Conservation (phyloP, 2,113 vertebrate species). For the Thamnophis sirtalis region DNA sequence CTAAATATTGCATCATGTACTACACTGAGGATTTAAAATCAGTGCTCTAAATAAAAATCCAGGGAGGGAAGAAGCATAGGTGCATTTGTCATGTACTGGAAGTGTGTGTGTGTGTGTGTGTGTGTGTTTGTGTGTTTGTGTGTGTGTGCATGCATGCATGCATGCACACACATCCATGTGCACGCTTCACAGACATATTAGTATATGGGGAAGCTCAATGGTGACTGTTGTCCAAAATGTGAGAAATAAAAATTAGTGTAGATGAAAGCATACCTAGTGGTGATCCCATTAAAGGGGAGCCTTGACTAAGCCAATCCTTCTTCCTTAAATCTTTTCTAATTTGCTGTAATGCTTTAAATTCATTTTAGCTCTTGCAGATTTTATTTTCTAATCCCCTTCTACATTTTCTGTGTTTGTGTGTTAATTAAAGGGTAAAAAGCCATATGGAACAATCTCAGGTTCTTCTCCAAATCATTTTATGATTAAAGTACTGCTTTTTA, state of each 20-base stretch:
- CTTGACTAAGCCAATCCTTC: slow-evolving; percentile 52
- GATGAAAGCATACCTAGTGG: slow-evolving; percentile 65
- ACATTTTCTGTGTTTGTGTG: slow-evolving; percentile 68
- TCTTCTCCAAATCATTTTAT: slow-evolving; percentile 55
- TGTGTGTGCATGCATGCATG: accelerated
- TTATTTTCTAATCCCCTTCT: slow-evolving; percentile 64
- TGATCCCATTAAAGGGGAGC: slow-evolving; percentile 59
- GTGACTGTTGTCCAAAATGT: slow-evolving; percentile 35
- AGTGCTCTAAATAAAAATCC: background rate
- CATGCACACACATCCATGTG: background rate
- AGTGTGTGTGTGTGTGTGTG: accelerated
- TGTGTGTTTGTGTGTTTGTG: accelerated
- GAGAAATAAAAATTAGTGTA: slow-evolving; percentile 47
- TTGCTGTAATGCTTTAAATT: slow-evolving; percentile 63
- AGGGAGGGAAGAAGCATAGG: background rate
- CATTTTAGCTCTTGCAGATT: slow-evolving; percentile 55
- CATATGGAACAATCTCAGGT: slow-evolving; percentile 47
- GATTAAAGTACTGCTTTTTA: slow-evolving; percentile 51
- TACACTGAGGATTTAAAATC: background rate
- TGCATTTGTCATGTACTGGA: background rate
- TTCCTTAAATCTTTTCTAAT: slow-evolving; percentile 67
- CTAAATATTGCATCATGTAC: background rate
- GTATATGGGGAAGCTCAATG: accelerated
- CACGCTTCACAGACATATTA: background rate
- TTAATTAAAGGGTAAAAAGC: slow-evolving; percentile 71